phyloP scores from a whole-genome alignment of 2,797 vertebrate species.

The Lacerta bilineata region DNA sequence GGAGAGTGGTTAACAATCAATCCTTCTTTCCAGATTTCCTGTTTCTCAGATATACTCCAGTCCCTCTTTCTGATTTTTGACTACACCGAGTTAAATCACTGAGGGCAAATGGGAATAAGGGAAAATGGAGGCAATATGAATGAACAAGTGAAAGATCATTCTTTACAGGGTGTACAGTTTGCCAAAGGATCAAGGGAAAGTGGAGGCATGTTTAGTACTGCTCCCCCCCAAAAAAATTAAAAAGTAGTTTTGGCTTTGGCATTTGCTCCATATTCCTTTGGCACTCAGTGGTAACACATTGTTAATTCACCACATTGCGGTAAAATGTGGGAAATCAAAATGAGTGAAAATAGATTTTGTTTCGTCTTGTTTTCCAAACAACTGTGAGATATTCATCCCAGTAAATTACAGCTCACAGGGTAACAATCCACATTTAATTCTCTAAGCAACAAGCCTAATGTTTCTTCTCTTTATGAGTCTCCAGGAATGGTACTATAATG shows the following conservation, averaged over 20 bases:
- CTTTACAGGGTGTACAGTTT: background rate
- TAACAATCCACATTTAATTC: constrained; percentile 17
- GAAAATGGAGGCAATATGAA: background rate
- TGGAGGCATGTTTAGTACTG: background rate
- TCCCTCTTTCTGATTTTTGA: background rate
- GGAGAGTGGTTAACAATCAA: too few species aligned
- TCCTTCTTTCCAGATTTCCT: too few species aligned
- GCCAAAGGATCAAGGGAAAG: background rate
- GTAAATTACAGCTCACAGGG: constrained; percentile 24
- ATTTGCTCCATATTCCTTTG: background rate
- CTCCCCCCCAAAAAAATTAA: background rate
- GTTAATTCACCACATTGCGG: background rate
- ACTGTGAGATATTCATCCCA: background rate
- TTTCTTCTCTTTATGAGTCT: constrained; percentile 14
- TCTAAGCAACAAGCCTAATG: constrained; percentile 10
- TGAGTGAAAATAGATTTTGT: background rate
- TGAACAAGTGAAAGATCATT: too few species aligned
- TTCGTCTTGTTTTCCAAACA: background rate
- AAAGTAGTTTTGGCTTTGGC: background rate
- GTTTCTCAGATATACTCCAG: too few species aligned
- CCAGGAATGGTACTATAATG: background rate
- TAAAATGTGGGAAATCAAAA: background rate
- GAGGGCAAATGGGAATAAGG: background rate
- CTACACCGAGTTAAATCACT: background rate
- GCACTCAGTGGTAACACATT: background rate